Base-by-base conservation (phyloP, 2,888 invertebrate genomes). In the Watsonalla binaria region DNA sequence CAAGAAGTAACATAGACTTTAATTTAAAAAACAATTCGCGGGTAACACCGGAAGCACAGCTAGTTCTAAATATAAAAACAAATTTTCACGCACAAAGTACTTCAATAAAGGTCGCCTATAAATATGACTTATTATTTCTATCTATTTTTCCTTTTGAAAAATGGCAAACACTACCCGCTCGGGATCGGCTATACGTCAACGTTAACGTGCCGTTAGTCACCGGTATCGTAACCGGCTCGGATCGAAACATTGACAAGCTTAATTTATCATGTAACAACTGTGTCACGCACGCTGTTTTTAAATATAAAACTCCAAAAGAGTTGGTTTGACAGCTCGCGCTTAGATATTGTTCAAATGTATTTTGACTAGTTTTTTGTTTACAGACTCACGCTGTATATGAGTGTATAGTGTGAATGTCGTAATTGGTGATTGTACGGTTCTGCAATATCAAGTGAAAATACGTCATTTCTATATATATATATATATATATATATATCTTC, bases 191-290 rank as follows among this genome's bases (percentile, higher is more conserved):
- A 72, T 78, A 75, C 66, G 74, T 83, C 80, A 81, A 63, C 55
- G 62, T 57, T 59, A 63, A 58, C 63, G 70, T 58, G 71, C 74
- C 76, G 74, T 82, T 82, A 76, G 77, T 83, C 81, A 81, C 69
- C 68, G 61, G 72, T 75, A 73, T 78, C 79, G 75, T 55, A 65
- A 65, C 71, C 56, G 55, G 63, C 70, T 64, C 64, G 75, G 76
- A 80, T 81, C 74, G 78, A 72, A 70, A 64, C 75, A 78, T 72
- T 76, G 83, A 82, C 80, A 78, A 70, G 72, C 70, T 76, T 83
- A 84, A 85, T 86, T 80, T 82, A 84, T 86, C 83, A 82, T 82
- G 84, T 78, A 82, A 78, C 82, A 81, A 82, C 77, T 84, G 85
- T 48, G 52, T 59, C 60, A 59, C 51, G 51, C 55, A 59, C 61